A percentile compares a stretch with the other conserved stretches of the same genome.
Evolutionary conservation across 2,888 invertebrate genomes (phyloP).

Genomic region (Phyllotreta cruciferae): DNA sequence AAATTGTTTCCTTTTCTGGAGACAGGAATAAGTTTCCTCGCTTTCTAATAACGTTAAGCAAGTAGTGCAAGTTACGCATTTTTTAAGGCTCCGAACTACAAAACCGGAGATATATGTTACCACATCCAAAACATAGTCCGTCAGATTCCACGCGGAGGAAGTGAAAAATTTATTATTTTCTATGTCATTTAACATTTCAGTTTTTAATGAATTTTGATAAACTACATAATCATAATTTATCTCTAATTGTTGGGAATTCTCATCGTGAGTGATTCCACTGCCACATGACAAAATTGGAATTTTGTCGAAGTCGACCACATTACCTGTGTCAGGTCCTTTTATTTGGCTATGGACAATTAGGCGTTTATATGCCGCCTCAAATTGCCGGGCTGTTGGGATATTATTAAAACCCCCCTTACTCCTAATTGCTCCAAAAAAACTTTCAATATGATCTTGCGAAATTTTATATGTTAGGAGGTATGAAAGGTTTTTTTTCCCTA

Average conservation of each 20-base stretch:
- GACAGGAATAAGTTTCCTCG: background rate
- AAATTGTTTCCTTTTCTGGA: background rate
- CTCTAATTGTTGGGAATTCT: constrained; percentile 1
- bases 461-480: constrained; percentile 9
- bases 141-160: background rate
- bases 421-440: constrained; percentile 18
- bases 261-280: constrained; percentile 15
- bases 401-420: constrained; percentile 31
- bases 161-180: no score
- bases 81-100: background rate
- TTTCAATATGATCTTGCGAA: constrained; percentile 12
- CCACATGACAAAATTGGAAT: constrained; percentile 26
- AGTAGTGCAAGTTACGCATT: background rate
- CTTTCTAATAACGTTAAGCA: background rate
- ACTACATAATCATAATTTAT: background rate
- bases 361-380: constrained; percentile 34
- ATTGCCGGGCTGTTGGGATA: constrained; percentile 34
- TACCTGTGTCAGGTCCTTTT: constrained; percentile 24
- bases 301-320: constrained; percentile 22
- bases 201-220: background rate
- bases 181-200: no score
- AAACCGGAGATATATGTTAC: background rate
- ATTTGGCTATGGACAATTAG: constrained; percentile 37
- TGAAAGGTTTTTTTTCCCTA: background rate
- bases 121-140: background rate